Evolutionary conservation across 2,888 invertebrate species (phyloP), one percentile per base, ranked within the genome.

Genomic region (Tuberolachnus salignus): DNA sequence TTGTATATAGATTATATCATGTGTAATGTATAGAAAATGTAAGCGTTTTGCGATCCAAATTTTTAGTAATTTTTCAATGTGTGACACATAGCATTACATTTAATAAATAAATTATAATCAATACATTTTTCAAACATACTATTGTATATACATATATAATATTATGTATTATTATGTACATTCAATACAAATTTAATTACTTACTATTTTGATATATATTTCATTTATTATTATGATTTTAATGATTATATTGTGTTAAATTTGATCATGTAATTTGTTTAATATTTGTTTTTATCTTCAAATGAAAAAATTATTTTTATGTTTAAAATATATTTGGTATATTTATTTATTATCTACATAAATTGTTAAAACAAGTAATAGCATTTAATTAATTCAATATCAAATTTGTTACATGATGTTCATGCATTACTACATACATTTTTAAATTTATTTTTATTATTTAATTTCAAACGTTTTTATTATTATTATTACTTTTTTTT

Each of bases 11-110:
- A 49, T 57, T 19, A n/a, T 64, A 64, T 23, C 3, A 53, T 53
- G 51, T 23, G 16, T 64, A 46, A 42, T 72, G 34, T 61, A 61
- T n/a, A 59, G 51, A 73, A 53, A 21, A 42, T 53, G 0, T n/a
- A 51, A 51, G 61, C 49, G 34, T 61, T 73, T 73, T 63, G 16
- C 21, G 1, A 73, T 63, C 23, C 21, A 51, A 59, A 72, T 72
- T 59, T 69, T 63, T 63, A 73, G 73, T 73, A 21, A 63, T 51
- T 73, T 61, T 61, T 73, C 34, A 53, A 19, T 61, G 49, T 61
- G 59, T 72, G 26, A 72, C 71, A 46, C 26, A 71, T 46, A 61
- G 57, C 61, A 72, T 72, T 61, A 72, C 49, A 71, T n/a, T 9
- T 61, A 26, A 72, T 61, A n/a, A 44, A 19, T 71, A 71, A 69